A percentile compares a stretch with the other conserved stretches of the same genome.
These are phyloP conservation scores for Chaenocephalus aceratus DNA, from an alignment of 2,113 vertebrate species.

Conservation along the genomic window DNA sequence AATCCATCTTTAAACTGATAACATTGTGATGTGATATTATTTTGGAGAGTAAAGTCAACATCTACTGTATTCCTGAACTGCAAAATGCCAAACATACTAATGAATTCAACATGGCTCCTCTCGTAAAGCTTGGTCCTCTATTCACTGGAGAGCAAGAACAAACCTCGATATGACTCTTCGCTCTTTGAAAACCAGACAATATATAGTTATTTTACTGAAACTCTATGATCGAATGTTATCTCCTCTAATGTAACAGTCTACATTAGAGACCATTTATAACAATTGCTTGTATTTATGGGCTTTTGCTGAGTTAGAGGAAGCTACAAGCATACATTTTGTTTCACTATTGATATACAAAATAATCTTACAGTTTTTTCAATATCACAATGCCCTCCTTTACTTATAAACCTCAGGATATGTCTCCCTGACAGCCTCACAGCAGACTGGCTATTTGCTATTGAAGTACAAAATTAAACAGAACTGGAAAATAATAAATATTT, in stretches of 20 bases:
- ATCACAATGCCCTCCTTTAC: too few species aligned
- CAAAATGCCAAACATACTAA: neutral
- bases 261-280: neutral
- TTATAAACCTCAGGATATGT: neutral
- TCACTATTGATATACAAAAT: too few species aligned
- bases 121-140: neutral
- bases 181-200: neutral
- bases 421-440: neutral
- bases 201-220: neutral
- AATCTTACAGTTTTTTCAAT: neutral
- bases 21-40: slow-evolving; percentile 1
- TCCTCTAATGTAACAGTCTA: neutral
- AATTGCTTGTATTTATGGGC: neutral
- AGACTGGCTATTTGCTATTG: neutral
- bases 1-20: slow-evolving; percentile 25
- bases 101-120: neutral
- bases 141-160: neutral
- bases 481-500: neutral
- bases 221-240: neutral
- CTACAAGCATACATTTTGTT: too few species aligned
- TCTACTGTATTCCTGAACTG: neutral
- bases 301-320: neutral
- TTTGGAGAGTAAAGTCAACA: neutral
- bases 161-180: neutral
- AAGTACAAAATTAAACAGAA: neutral